A percentile compares a stretch with the other conserved stretches of the same genome.
Conservation (phyloP, 2,888 invertebrate species). For the Pandemis heparana region DNA sequence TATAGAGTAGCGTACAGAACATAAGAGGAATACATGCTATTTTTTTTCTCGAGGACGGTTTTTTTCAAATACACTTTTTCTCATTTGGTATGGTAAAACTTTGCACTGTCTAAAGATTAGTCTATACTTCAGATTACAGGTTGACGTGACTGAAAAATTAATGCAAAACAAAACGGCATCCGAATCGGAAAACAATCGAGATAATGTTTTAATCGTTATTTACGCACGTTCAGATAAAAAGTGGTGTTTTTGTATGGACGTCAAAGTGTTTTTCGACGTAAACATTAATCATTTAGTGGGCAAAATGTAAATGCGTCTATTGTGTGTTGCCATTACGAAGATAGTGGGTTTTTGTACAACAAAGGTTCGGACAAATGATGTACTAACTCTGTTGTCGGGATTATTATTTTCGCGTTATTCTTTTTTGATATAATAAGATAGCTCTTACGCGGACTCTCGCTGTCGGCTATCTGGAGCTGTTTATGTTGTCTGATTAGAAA, state of each 20-base stretch:
- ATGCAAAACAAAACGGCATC: background rate
- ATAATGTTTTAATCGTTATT: slow-evolving; percentile 8
- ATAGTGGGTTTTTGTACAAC: slow-evolving; percentile 25
- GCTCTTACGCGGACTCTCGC: background rate
- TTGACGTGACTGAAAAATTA: slow-evolving; percentile 10
- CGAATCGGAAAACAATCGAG: slow-evolving; percentile 10
- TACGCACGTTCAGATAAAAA: slow-evolving; percentile 13
- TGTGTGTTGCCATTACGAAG: slow-evolving; percentile 36
- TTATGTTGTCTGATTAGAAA: background rate
- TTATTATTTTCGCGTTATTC: slow-evolving; percentile 24
- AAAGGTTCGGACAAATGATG: slow-evolving; percentile 39
- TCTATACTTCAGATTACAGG: background rate
- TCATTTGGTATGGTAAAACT: no score
- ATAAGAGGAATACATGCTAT: background rate
- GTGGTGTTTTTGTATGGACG: slow-evolving; percentile 18
- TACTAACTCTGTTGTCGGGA: slow-evolving; percentile 17
- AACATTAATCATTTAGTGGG: slow-evolving; percentile 33
- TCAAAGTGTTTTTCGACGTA: slow-evolving; percentile 24
- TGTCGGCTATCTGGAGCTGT: background rate
- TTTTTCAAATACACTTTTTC: no score
- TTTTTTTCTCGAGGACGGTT: background rate
- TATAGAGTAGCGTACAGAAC: background rate
- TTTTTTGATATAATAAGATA: background rate
- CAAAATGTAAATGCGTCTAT: slow-evolving; percentile 38
- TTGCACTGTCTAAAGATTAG: no score